Evolutionary conservation across 2,797 vertebrate species (phyloP).

Genomic region (Phalloptychus januarius): DNA sequence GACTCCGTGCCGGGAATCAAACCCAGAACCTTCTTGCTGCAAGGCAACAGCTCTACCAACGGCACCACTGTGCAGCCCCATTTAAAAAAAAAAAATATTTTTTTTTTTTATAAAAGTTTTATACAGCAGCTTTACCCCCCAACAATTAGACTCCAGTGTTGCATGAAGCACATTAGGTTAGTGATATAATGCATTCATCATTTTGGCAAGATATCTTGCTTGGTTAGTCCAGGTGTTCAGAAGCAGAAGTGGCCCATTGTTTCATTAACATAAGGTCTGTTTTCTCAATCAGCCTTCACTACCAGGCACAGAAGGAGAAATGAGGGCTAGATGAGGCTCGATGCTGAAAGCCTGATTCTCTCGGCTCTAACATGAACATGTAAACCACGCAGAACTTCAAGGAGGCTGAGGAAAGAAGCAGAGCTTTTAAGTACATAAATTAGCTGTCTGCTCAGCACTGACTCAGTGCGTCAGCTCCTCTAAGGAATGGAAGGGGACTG

Average conservation of each 20-base stretch:
- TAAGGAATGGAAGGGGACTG: conserved; percentile 41
- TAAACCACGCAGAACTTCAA: conserved; percentile 45
- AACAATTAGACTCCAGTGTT: conserved; percentile 14
- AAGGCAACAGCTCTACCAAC: too few relatives aligned
- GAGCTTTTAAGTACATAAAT: conserved; percentile 66
- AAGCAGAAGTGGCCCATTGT: conserved; percentile 44
- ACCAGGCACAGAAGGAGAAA: conserved; percentile 26
- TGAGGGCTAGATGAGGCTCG: conserved; percentile 37
- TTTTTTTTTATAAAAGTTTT: too few relatives aligned
- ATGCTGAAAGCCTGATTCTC: conserved; percentile 38
- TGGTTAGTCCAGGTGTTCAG: conserved; percentile 26
- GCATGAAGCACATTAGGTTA: conserved; percentile 39
- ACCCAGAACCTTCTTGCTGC: too few relatives aligned
- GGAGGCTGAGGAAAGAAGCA: conserved; percentile 29
- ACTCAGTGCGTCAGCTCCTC: conserved; percentile 46
- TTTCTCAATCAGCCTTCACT: conserved; percentile 51
- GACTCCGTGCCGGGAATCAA: too few relatives aligned
- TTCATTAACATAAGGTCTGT: conserved; percentile 52
- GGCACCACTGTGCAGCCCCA: too few relatives aligned
- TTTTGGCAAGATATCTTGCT: conserved; percentile 25
- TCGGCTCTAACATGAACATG: conserved; percentile 45
- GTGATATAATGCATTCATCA: conserved; percentile 43
- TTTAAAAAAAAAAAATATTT: too few relatives aligned
- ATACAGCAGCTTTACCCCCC: too few relatives aligned
- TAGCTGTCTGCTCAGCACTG: conserved; percentile 52